phyloP scores from a whole-genome alignment of 2,888 invertebrate genomes.

The Troides helena region DNA sequence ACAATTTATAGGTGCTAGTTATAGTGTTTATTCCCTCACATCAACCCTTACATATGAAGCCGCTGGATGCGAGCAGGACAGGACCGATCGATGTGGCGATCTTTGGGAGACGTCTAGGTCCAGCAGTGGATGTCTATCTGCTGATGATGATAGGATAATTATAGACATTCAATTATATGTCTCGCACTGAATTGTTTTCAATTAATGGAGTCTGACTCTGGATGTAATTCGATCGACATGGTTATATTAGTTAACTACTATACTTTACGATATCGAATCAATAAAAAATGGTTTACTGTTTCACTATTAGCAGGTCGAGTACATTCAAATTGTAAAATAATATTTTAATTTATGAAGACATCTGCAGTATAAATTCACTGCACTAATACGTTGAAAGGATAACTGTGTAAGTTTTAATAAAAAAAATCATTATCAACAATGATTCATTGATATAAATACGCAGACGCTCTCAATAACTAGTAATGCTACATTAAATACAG shows the following conservation, averaged over 20 bases:
- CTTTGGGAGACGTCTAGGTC: too few relatives aligned
- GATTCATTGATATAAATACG: not conserved
- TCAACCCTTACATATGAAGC: too few relatives aligned
- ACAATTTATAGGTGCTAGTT: too few relatives aligned
- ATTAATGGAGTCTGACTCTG: too few relatives aligned
- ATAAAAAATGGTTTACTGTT: not conserved
- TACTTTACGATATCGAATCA: not conserved
- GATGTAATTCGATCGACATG: too few relatives aligned
- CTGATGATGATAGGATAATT: too few relatives aligned
- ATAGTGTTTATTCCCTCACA: too few relatives aligned
- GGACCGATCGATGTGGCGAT: too few relatives aligned
- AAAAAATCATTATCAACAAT: not conserved
- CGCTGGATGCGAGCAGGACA: too few relatives aligned
- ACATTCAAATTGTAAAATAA: not conserved
- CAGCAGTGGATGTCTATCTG: too few relatives aligned
- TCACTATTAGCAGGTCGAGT: not conserved
- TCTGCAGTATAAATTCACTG: not conserved
- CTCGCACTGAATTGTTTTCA: too few relatives aligned
- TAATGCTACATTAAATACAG: not conserved
- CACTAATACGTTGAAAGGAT: not conserved
- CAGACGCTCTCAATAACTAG: not conserved
- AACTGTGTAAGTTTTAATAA: not conserved
- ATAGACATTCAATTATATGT: too few relatives aligned
- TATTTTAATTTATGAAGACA: not conserved
- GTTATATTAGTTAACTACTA: not conserved